Conservation (phyloP, 2,113 vertebrate species). For the Furnarius figulus region DNA sequence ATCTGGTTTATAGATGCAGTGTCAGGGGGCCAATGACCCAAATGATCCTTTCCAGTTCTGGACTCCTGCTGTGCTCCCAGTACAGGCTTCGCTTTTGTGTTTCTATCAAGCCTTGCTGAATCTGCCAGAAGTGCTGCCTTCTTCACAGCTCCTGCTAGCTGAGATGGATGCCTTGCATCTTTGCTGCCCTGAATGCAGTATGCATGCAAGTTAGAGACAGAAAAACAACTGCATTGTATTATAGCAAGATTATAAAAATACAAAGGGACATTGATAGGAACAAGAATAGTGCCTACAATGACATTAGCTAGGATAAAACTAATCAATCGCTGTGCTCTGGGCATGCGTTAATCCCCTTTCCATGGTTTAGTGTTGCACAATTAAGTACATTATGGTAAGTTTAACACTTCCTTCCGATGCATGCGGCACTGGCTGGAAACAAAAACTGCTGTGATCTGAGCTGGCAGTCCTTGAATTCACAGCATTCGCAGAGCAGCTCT, state of each 20-base stretch:
- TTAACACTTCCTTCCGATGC: slow-evolving; percentile 8
- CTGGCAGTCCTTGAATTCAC: slow-evolving; percentile 42
- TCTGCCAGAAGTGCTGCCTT: neutral
- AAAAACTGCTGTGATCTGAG: neutral
- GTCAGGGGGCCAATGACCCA: neutral
- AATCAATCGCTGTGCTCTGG: slow-evolving; percentile 55
- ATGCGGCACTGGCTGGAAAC: neutral
- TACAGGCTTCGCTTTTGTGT: neutral
- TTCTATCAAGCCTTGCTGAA: neutral
- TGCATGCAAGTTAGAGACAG: neutral
- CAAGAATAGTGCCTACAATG: slow-evolving; percentile 54
- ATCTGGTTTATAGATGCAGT: neutral
- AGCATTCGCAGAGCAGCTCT: neutral
- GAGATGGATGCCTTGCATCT: neutral
- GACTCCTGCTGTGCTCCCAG: neutral
- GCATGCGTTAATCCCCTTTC: slow-evolving; percentile 12
- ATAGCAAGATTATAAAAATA: slow-evolving; percentile 39
- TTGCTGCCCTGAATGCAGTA: neutral
- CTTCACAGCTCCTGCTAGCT: neutral
- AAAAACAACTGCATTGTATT: slow-evolving; percentile 1
- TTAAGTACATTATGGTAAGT: slow-evolving; percentile 45
- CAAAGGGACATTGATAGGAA: slow-evolving; percentile 6
- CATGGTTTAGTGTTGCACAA: slow-evolving; percentile 35
- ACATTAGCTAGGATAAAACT: slow-evolving; percentile 55
- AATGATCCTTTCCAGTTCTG: neutral